Evolutionary conservation across 2,888 invertebrate genomes (phyloP), one percentile per base, ranked within the genome.

Genomic region (Lottia gigantea): DNA sequence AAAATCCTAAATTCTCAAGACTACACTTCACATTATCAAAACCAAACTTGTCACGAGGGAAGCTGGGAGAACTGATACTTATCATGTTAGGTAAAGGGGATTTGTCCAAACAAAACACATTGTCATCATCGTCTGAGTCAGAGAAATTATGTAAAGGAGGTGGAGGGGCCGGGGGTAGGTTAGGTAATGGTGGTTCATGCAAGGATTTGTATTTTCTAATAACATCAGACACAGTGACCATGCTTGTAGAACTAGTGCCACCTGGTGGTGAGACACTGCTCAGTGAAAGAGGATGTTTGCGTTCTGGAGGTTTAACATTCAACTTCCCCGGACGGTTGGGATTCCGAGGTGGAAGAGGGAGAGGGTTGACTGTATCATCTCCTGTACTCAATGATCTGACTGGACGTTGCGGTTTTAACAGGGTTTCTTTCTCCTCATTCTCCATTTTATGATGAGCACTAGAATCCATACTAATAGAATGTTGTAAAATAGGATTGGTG

Each of bases 341-440:
- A 84, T 94, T 94, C 78, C 94, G 91, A 0, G 95, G 94, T 0
- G 95, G 95, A 75, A 95, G 88, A 0, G 95, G 95, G 74, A 95
- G 92, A 0, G 93, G 93, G 89, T 81, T 81, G 67, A 65, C 65
- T 67, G 70, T 45, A 61, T 62, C 75, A 75, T 75, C 77, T 74
- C 76, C 77, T 73, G 78, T 75, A 72, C 82, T 81, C 72, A 76
- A 80, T 64, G 80, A 79, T 71, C 82, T 76, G 66, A 81, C 80
- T 62, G 82, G 82, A 61, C 80, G 70, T 63, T 55, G 12, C 12
- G 55, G 23, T 55, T 19, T 23, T 8, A 23, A 23, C 55, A 55
- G 23, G 55, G 55, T 26, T 46, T 61, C 55, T 19, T 66, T 67
- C 64, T 68, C 70, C 49, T 67, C 72, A 73, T 70, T 70, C 73